Evolutionary conservation across 2,888 invertebrate genomes (phyloP), one percentile per base, ranked within the genome.

Genomic region (Halocaridina rubra): DNA sequence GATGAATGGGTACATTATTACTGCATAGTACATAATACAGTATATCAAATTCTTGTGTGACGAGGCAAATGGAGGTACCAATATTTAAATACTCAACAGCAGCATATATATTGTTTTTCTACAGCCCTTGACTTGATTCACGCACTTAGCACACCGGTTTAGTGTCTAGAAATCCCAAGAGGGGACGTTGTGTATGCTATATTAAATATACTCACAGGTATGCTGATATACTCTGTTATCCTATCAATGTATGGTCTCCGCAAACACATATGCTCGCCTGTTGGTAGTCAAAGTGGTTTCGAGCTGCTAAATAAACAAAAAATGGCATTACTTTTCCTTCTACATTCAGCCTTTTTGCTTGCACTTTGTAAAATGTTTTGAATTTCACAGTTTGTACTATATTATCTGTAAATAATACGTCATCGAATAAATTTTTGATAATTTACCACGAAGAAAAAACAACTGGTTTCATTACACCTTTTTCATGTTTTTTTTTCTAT

Each of bases 401-500:
- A 90, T 89, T 89, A 89, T 89, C 89, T 90, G 90, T 90, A 90
- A 89, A 90, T 90, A 90, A 89, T 90, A 89, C 89, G 89, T 89
- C 90, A 90, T 90, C 90, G 89, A 90, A 90, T 90, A 90, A 90
- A 90, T 89, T 90, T 90, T 90, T 90, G 90, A 90, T 90, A 90
- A 90, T 90, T 90, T 90, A 90, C 89, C 89, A 90, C 85, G 72
- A 85, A 85, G 77, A 80, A 81, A 79, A 72, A 32, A n/a, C n/a
- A 32, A 30, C 8, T 19, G 13, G 80, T 30, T 71, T 19, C 59
- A 3, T 22, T 30, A 29, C 30, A 7, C 29, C 59, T 32, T 72
- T 2, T 27, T 5, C n/a, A 7, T 5, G 10, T 27, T 13, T 77
- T 16, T 8, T 77, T 61, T 16, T 27, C 61, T 57, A 8, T 29